Evolutionary conservation across 2,113 vertebrate genomes (phyloP), one percentile per base, ranked within the genome.

Genomic region (Ivindomyrus marchei): DNA sequence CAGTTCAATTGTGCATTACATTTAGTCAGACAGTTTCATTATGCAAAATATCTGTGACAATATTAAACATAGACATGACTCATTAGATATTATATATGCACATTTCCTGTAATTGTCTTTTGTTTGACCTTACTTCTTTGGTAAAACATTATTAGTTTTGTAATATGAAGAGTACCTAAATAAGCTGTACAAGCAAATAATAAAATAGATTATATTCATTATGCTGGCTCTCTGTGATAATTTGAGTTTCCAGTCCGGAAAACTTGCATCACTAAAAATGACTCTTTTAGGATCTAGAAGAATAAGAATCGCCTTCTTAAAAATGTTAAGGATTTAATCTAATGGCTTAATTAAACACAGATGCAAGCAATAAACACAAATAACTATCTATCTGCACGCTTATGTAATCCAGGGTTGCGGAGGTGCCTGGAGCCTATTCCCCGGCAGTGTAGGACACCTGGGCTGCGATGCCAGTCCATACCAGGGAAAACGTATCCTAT

Each of bases 21-120:
- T n/a, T 47, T 46, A 45, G 62, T 31, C 62, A n/a, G 56, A 24
- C 56, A 45, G 84, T 86, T 86, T 86, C n/a, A 86, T 53, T 87
- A 36, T 52, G 85, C 85, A 56, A 53, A 27, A 31, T 50, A 27
- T 15, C 45, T 27, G 46, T 49, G 21, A 85, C 42, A 8, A 49
- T 7, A 46, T 27, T 27, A 86, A 86, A 86, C 49, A 70, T 50
- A 31, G 19, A 87, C 17, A 39, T 27, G 85, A 36, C 47, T 15
- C 47, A 87, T 17, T n/a, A 87, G 47, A n/a, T 85, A 21, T 49
- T 85, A 86, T 86, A 50, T 46, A 87, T 87, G 85, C 85, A 87
- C n/a, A 45, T 87, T 52, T 87, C 46, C 49, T 87, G 24, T 47
- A 15, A 70, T 42, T 42, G 74, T 80, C 31, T 77, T 36, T 77